phyloP scores from a whole-genome alignment of 2,888 invertebrate species.

The Pogonocherus hispidulus region DNA sequence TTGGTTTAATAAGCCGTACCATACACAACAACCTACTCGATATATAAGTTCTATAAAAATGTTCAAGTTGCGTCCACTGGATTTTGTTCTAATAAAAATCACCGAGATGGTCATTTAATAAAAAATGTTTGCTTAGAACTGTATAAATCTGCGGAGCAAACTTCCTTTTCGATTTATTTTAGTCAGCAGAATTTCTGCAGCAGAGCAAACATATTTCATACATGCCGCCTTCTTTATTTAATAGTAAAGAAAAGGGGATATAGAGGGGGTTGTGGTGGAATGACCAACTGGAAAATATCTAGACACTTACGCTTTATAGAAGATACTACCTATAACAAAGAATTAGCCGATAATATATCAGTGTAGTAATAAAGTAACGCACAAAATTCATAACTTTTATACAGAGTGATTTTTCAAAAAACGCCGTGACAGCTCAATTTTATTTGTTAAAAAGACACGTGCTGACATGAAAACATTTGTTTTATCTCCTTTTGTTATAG shows the following conservation, averaged over 20 bases:
- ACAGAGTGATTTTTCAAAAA: too few relatives aligned
- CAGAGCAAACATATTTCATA: conserved; percentile 10
- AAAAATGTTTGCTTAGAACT: conserved; percentile 14
- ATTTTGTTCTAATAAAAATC: conserved; percentile 23
- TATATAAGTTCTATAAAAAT: conserved; percentile 27
- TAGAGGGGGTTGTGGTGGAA: neutral
- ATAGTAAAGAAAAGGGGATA: neutral
- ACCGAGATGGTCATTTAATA: conserved; percentile 1
- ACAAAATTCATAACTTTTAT: too few relatives aligned
- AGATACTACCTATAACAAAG: too few relatives aligned
- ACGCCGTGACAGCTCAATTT: too few relatives aligned
- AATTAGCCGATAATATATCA: too few relatives aligned
- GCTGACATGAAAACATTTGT: too few relatives aligned
- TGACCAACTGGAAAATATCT: neutral
- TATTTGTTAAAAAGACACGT: too few relatives aligned
- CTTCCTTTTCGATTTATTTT: neutral
- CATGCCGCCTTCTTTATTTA: neutral
- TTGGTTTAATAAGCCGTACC: conserved; percentile 14
- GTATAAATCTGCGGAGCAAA: neutral
- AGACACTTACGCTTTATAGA: neutral
- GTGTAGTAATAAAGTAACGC: too few relatives aligned
- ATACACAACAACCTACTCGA: conserved; percentile 19
- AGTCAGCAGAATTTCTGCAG: neutral
- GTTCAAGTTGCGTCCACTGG: conserved; percentile 22
- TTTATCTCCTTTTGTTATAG: too few relatives aligned